A percentile compares a stretch with the other conserved stretches of the same genome.
phyloP scores from a whole-genome alignment of 1,140 invertebrate genomes.

The Drosophila repleta region DNA sequence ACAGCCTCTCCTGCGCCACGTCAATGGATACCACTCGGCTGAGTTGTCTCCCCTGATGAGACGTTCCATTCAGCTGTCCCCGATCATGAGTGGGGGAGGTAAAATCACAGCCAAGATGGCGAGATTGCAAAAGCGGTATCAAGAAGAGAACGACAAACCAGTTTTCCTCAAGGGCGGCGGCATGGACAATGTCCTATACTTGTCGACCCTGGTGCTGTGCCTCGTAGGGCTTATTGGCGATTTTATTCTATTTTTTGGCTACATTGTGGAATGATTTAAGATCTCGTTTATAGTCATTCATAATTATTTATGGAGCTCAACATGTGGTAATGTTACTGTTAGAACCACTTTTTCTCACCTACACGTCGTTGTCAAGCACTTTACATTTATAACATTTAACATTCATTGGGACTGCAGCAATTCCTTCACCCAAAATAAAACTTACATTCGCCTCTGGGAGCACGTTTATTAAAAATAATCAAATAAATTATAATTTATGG shows the following conservation, averaged over 20 bases:
- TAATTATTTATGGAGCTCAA: conserved; percentile 9
- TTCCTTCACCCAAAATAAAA: conserved; percentile 25
- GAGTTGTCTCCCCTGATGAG: too few species aligned
- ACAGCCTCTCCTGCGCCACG: conserved; percentile 43
- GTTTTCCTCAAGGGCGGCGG: conserved; percentile 87
- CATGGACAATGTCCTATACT: conserved; percentile 86
- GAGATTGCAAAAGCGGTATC: conserved; percentile 84
- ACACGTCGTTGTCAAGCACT: neutral
- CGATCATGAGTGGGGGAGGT: conserved; percentile 1
- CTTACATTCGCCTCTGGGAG: conserved; percentile 2
- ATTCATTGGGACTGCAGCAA: conserved; percentile 8
- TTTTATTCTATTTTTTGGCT: conserved; percentile 45
- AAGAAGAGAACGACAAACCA: conserved; percentile 85
- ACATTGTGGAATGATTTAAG: conserved; percentile 37
- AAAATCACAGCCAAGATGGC: conserved; percentile 57
- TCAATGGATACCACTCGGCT: too few species aligned
- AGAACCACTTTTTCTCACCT: neutral
- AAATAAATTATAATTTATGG: conserved; percentile 1
- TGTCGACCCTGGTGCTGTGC: conserved; percentile 83
- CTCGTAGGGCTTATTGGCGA: conserved; percentile 78
- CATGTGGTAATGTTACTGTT: conserved; percentile 17
- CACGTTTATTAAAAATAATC: conserved; percentile 22
- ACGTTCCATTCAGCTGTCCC: conserved; percentile 17
- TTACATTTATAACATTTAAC: too few species aligned
- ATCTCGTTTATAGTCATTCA: neutral